Percentiles rank a stretch among this genome's conserved stretches.
Conservation (phyloP, 2,888 invertebrate species). For the Syrista parreyssii region DNA sequence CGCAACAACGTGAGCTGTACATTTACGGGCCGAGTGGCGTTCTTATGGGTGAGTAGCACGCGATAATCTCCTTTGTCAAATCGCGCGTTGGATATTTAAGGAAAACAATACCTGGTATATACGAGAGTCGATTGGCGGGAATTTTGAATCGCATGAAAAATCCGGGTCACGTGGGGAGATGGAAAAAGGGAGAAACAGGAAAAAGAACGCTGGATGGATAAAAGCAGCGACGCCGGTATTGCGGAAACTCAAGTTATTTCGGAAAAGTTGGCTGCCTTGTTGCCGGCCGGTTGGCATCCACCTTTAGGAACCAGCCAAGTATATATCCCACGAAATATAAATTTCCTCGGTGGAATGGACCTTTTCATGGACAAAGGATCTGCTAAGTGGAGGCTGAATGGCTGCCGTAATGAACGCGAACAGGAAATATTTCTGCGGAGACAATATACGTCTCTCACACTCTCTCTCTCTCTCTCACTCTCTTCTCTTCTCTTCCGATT, state of each 20-base stretch:
- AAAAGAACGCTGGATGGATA: not conserved
- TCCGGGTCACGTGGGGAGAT: not conserved
- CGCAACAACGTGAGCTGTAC: not conserved
- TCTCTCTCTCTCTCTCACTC: slow-evolving; percentile 5
- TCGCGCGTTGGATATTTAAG: not conserved
- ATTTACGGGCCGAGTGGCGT: not conserved
- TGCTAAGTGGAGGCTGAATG: slow-evolving; percentile 8
- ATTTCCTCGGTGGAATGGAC: not conserved
- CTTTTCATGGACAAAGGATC: not conserved
- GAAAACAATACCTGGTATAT: not conserved
- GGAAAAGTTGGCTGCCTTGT: not conserved
- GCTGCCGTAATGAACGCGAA: slow-evolving; percentile 25
- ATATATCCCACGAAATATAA: not conserved
- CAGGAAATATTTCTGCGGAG: slow-evolving; percentile 26
- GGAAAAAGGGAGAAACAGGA: not conserved
- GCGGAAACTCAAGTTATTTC: not conserved
- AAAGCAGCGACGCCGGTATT: not conserved
- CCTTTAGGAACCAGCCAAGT: not conserved
- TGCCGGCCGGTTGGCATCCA: not conserved
- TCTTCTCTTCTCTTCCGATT: not conserved
- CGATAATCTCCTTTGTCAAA: not conserved
- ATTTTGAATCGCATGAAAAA: not conserved
- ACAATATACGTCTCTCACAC: slow-evolving; percentile 26
- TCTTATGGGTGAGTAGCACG: not conserved
- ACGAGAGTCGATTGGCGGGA: not conserved